Percentiles rank a stretch among this genome's conserved stretches.
phyloP scores from a whole-genome alignment of 2,888 invertebrate genomes.

The Nyleta sp. region DNA sequence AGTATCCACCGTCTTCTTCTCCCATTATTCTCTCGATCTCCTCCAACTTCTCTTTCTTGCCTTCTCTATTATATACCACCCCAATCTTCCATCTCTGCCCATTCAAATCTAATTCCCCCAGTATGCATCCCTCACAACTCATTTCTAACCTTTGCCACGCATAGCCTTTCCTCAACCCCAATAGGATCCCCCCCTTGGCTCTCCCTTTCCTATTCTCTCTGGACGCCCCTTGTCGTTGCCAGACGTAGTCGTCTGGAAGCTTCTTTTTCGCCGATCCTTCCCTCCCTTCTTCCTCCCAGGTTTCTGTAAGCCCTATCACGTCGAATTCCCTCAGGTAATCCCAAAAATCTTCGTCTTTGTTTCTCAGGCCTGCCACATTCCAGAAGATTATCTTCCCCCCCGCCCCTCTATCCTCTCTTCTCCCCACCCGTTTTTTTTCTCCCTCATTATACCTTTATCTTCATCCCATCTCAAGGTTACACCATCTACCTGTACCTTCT shows the following conservation, averaged over 20 bases:
- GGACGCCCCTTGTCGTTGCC: constrained; percentile 33
- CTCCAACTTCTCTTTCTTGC: background rate
- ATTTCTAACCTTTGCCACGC: background rate
- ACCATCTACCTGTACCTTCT: background rate
- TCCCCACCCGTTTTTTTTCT: constrained; percentile 7
- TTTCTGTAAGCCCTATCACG: constrained; percentile 56
- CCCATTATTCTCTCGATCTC: background rate
- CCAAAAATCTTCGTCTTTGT: constrained; percentile 62
- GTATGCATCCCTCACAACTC: no score
- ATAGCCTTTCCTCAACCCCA: constrained; percentile 40
- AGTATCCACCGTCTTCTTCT: background rate
- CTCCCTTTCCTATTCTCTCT: constrained; percentile 43
- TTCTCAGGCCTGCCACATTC: constrained; percentile 60
- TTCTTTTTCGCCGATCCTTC: background rate
- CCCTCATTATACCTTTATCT: background rate
- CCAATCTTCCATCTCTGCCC: constrained; percentile 5
- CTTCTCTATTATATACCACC: constrained; percentile 12
- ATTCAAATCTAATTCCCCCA: background rate
- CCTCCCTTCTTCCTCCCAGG: constrained; percentile 52
- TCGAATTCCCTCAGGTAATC: constrained; percentile 48
- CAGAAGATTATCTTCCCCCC: constrained; percentile 33
- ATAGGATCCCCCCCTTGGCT: constrained; percentile 47
- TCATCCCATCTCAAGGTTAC: background rate
- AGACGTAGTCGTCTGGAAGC: constrained; percentile 31
- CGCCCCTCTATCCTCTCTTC: background rate